Percentiles rank a stretch among this genome's conserved stretches.
Conservation (phyloP, 2,797 vertebrate species). For the Gorsachius magnificus region DNA sequence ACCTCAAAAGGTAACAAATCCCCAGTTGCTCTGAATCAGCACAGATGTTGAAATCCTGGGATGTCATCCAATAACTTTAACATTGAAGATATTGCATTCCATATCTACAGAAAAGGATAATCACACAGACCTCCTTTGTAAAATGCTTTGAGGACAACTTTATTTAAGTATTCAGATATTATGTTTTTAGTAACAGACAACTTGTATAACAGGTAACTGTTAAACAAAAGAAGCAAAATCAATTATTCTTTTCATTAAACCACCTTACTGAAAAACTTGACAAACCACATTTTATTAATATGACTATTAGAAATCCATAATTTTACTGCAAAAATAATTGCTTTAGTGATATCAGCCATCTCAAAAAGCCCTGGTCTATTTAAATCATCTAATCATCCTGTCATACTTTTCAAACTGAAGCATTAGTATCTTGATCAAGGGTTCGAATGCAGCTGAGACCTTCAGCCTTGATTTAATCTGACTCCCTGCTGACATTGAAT, state of each 20-base stretch:
- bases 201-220: not conserved
- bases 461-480: conserved; percentile 60
- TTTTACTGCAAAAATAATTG: conserved; percentile 31
- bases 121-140: not conserved
- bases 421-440: conserved; percentile 42
- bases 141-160: not conserved
- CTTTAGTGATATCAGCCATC: not conserved
- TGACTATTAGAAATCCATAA: not conserved
- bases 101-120: not conserved
- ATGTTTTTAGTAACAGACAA: not conserved
- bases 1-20: not conserved
- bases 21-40: not conserved
- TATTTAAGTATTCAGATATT: not conserved
- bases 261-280: not conserved
- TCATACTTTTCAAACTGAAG: conserved; percentile 30
- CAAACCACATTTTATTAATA: not conserved
- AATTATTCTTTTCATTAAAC: not conserved
- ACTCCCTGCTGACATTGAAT: conserved; percentile 42
- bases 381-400: conserved; percentile 39
- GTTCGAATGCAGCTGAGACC: conserved; percentile 30
- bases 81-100: not conserved
- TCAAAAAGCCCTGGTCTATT: conserved; percentile 1
- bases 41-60: not conserved
- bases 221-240: not conserved
- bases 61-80: not conserved